These are phyloP conservation scores for Spea multiplicata DNA, from an alignment of 2,113 vertebrate genomes.

Conservation along the genomic window DNA sequence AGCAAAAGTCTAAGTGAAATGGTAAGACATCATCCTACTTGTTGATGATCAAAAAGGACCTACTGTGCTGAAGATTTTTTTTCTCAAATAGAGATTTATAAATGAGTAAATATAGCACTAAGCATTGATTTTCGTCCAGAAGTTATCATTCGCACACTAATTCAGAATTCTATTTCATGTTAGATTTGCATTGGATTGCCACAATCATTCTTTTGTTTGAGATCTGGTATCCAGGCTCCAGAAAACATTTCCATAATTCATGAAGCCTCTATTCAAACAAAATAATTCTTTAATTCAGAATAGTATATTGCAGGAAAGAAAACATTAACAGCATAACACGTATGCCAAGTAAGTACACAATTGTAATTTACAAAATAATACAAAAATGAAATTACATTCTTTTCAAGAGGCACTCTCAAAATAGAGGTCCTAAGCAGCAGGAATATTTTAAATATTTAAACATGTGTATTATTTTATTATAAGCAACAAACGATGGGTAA, in stretches of 20 bases:
- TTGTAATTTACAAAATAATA: too few species aligned
- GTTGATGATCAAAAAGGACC: constrained; percentile 28
- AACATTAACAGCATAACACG: neutral
- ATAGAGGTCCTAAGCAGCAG: too few species aligned
- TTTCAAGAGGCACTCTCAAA: too few species aligned
- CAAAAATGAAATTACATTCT: too few species aligned
- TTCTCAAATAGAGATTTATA: constrained; percentile 28
- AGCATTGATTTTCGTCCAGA: constrained; percentile 37
- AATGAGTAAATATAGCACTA: constrained; percentile 37
- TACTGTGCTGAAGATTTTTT: constrained; percentile 35
- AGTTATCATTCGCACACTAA: constrained; percentile 36
- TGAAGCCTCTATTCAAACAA: constrained; percentile 28
- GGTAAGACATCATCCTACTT: constrained; percentile 18
- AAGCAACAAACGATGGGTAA: too few species aligned
- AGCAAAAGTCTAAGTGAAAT: constrained; percentile 17
- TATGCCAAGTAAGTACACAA: too few species aligned
- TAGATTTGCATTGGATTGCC: constrained; percentile 38
- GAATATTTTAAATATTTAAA: too few species aligned
- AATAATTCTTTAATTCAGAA: constrained; percentile 31
- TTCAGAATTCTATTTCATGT: constrained; percentile 46
- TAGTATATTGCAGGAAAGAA: constrained; percentile 15
- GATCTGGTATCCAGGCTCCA: constrained; percentile 3
- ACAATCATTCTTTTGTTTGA: constrained; percentile 39
- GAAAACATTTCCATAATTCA: constrained; percentile 33
- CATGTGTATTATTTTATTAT: too few species aligned